A percentile compares a stretch with the other conserved stretches of the same genome.
These are phyloP conservation scores for Clunio marinus DNA, from an alignment of 2,888 invertebrate species.

Conservation along the genomic window DNA sequence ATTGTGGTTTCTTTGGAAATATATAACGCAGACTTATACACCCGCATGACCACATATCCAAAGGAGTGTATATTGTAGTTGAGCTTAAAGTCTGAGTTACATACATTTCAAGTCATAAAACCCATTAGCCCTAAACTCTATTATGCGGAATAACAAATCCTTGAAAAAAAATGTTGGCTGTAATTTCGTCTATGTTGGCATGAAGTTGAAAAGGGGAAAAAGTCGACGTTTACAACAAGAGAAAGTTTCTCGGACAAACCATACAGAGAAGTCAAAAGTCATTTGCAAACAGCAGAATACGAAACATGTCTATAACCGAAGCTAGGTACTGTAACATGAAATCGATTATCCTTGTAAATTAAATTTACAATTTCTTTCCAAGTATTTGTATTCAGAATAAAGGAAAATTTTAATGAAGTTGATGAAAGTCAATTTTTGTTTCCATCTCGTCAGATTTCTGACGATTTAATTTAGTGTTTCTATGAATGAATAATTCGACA, in stretches of 20 bases:
- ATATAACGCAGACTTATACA: too few species aligned
- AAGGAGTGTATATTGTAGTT: too few species aligned
- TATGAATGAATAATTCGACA: neutral
- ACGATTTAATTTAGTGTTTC: neutral
- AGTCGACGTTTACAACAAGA: too few species aligned
- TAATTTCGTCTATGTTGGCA: neutral
- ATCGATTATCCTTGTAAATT: conserved; percentile 29
- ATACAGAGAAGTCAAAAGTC: neutral
- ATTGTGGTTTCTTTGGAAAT: neutral
- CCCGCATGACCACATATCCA: too few species aligned
- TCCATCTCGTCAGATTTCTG: too few species aligned
- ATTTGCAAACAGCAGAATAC: too few species aligned
- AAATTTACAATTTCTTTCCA: neutral
- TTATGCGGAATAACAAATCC: conserved; percentile 4
- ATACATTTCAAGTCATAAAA: neutral
- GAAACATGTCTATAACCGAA: too few species aligned
- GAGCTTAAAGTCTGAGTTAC: neutral
- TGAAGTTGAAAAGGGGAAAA: neutral
- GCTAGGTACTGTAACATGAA: conserved; percentile 22
- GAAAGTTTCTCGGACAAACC: neutral
- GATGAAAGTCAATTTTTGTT: too few species aligned
- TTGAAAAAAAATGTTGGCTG: neutral
- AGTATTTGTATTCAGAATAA: too few species aligned
- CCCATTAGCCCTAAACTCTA: conserved; percentile 28
- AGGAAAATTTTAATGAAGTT: too few species aligned